Percentiles rank a stretch among this genome's conserved stretches.
Evolutionary conservation across 2,113 vertebrate genomes (phyloP).

Genomic region (Pachycephala philippinensis): DNA sequence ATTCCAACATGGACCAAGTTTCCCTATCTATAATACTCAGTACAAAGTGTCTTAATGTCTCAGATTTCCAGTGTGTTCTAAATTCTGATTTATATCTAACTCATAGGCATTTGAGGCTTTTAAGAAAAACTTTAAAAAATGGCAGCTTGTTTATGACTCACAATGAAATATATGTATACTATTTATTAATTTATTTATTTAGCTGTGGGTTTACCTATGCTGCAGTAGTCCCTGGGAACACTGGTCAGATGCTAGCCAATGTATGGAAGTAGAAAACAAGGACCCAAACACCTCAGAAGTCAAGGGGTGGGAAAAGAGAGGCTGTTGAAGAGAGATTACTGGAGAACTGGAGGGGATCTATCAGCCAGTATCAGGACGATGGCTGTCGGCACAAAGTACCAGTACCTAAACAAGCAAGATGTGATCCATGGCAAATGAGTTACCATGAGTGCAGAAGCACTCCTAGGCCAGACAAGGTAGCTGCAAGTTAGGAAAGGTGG

Average conservation of each 20-base stretch:
- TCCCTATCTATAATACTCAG: not conserved
- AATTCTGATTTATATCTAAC: not conserved
- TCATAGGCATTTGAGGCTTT: not conserved
- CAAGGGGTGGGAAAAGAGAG: not conserved
- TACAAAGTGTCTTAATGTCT: not conserved
- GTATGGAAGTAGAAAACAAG: not conserved
- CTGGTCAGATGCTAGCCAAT: not conserved
- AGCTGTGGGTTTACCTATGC: not conserved
- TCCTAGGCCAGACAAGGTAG: not conserved
- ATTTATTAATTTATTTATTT: not conserved
- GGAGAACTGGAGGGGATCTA: not conserved
- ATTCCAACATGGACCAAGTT: not conserved
- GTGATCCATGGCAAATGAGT: not conserved
- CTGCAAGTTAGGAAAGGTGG: not conserved
- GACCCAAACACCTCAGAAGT: not conserved
- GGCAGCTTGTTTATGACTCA: not conserved
- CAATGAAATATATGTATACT: not conserved
- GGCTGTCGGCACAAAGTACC: not conserved
- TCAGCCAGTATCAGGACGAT: not conserved
- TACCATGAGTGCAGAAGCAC: not conserved
- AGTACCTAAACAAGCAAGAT: not conserved
- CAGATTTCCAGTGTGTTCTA: not conserved
- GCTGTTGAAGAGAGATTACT: not conserved
- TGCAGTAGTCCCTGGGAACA: not conserved
- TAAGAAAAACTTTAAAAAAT: not conserved